phyloP scores from a whole-genome alignment of 2,797 vertebrate species.

The Notoglanidium macrostoma region DNA sequence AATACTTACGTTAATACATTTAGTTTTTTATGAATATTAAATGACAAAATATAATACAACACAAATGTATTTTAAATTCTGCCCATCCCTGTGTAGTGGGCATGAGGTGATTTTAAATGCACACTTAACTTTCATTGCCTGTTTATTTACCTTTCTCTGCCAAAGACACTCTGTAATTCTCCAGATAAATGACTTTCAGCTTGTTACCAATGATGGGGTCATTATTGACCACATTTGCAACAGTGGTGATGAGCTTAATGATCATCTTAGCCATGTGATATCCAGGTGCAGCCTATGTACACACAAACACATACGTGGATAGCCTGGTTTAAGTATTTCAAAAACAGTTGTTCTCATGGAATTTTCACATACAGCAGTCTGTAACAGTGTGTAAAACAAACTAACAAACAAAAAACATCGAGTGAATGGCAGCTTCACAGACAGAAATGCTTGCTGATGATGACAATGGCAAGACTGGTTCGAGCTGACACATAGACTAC shows the following conservation, averaged over 20 bases:
- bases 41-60: background rate
- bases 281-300: constrained; percentile 89
- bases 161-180: constrained; percentile 95
- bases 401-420: background rate
- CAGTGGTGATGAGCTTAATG: constrained; percentile 90
- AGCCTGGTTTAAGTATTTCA: background rate
- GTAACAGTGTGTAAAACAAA: background rate
- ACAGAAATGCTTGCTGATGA: no score
- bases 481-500: background rate
- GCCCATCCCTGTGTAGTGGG: background rate
- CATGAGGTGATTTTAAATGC: background rate
- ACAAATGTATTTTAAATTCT: background rate
- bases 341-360: background rate
- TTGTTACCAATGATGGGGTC: constrained; percentile 86
- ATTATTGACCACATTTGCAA: constrained; percentile 88
- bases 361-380: background rate
- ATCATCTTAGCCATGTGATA: constrained; percentile 98
- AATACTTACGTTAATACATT: background rate
- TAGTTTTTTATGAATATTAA: background rate
- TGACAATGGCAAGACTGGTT: background rate
- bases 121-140: background rate
- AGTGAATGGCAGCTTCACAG: background rate
- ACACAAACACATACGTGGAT: constrained; percentile 47
- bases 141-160: constrained; percentile 90
- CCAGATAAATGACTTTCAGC: constrained; percentile 92